Percentiles rank a stretch among this genome's conserved stretches.
Evolutionary conservation across 2,888 invertebrate species (phyloP).

Genomic region (Eupithecia insigniata): DNA sequence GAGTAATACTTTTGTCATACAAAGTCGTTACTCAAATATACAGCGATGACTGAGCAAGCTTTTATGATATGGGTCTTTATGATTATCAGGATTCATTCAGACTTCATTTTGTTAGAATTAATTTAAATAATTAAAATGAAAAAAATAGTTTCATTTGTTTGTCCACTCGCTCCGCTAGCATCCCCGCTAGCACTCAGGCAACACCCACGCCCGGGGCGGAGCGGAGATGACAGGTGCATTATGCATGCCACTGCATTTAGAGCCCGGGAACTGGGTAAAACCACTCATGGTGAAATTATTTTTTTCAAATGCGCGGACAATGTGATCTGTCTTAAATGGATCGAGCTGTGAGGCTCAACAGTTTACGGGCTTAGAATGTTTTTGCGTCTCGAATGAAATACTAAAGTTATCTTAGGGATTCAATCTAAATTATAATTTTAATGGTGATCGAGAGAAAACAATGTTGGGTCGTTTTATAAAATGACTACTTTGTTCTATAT

Average conservation of each 20-base stretch:
- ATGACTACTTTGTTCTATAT: background rate
- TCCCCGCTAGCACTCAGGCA: slow-evolving; percentile 44
- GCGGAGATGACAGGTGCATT: slow-evolving; percentile 76
- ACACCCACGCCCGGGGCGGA: slow-evolving; percentile 57
- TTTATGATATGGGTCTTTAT: background rate
- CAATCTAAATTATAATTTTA: background rate
- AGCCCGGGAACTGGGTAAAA: slow-evolving; percentile 19
- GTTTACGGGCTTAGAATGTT: background rate
- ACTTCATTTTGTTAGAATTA: background rate
- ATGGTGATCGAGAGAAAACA: background rate
- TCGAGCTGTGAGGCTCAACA: background rate
- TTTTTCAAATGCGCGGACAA: slow-evolving; percentile 14
- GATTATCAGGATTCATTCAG: no score
- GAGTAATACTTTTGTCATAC: no score
- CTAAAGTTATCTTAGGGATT: background rate
- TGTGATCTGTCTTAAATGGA: background rate
- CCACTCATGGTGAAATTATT: slow-evolving; percentile 26
- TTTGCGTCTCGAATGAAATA: background rate
- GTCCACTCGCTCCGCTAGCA: slow-evolving; percentile 22
- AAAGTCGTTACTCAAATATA: no score
- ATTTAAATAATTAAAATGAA: background rate
- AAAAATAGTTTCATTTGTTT: background rate
- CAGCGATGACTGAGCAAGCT: background rate
- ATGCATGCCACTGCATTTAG: slow-evolving; percentile 76
- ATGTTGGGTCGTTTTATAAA: background rate